Evolutionary conservation across 2,797 vertebrate species (phyloP), one percentile per base, ranked within the genome.

Genomic region (Megalops cyprinoides): DNA sequence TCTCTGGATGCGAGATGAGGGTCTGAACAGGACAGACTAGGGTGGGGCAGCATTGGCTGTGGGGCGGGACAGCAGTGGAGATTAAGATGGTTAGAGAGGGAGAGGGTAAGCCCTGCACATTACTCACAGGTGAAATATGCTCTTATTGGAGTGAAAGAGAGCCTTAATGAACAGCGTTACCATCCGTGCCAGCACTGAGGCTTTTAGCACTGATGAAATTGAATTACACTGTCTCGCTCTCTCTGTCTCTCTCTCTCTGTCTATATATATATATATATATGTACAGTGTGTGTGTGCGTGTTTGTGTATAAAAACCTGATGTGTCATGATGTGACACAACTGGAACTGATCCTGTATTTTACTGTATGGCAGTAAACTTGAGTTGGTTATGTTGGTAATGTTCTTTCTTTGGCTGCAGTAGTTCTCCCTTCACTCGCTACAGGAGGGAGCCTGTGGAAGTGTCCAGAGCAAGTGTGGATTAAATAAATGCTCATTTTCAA

Each of bases 121-220:
- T 87, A 89, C 88, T 92, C 90, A 90, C 0, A 0, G 84, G 81
- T 80, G 80, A 90, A 89, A 65, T 85, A 90, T 90, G 89, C 74
- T 18, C 79, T 28, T 56, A 85, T 83, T 83, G 84, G 81, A 39
- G 81, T 78, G 78, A 58, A 37, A 78, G 80, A 77, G 84, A 44
- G 73, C 87, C 82, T 85, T 89, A 90, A 91, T 81, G 81, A 89
- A 87, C 84, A 86, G 60, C 82, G 87, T 85, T 86, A 53, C 80
- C 77, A 79, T 80, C 83, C 79, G 20, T 85, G 91, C 91, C 91
- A 91, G 83, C 82, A 56, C 58, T 82, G 77, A 69, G 85, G 85
- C 84, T 90, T 90, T 91, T 84, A 90, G 86, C 81, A 83, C 80
- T 84, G 86, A 89, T 86, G 82, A 89, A 91, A 89, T 90, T 78